Percentiles rank a stretch among this genome's conserved stretches.
phyloP scores from a whole-genome alignment of 1,140 invertebrate species.

The Nautilus pompilius region DNA sequence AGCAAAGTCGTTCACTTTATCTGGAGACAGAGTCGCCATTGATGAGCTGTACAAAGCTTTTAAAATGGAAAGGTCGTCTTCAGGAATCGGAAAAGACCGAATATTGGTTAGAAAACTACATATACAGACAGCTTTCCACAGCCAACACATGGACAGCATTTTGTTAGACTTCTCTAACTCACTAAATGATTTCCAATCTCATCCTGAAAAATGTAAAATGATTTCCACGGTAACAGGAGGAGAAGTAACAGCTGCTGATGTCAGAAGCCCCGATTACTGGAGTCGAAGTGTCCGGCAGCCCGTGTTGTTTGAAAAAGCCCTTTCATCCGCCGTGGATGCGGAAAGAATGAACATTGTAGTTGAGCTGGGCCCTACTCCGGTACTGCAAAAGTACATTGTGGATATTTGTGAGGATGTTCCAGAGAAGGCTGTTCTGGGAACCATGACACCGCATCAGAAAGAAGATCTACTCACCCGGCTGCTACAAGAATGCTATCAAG shows the following conservation, averaged over 20 bases:
- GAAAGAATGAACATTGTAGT: constrained; percentile 22
- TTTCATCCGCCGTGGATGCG: constrained; percentile 8
- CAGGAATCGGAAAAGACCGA: background rate
- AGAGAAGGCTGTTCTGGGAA: constrained; percentile 15
- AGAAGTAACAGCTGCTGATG: background rate
- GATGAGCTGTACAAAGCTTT: constrained; percentile 9
- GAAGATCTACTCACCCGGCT: constrained; percentile 9
- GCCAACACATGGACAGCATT: constrained; percentile 19
- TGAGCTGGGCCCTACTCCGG: constrained; percentile 34
- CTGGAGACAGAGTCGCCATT: constrained; percentile 13
- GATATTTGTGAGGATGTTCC: constrained; percentile 18
- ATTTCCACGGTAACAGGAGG: constrained; percentile 31
- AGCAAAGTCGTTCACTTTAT: constrained; percentile 11
- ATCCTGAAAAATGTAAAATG: too few relatives aligned
- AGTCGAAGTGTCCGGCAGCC: constrained; percentile 23
- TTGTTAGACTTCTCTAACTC: constrained; percentile 8
- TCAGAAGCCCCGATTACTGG: constrained; percentile 22
- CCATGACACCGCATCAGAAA: constrained; percentile 25
- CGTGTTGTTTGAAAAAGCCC: constrained; percentile 20
- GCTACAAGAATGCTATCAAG: constrained; percentile 7
- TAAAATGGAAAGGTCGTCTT: background rate
- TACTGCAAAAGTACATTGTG: constrained; percentile 17
- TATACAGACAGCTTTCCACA: constrained; percentile 34
- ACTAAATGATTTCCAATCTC: constrained; percentile 1
- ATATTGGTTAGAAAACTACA: constrained; percentile 9